Evolutionary conservation across 2,888 invertebrate species (phyloP).

Genomic region (Eilema sororculum): DNA sequence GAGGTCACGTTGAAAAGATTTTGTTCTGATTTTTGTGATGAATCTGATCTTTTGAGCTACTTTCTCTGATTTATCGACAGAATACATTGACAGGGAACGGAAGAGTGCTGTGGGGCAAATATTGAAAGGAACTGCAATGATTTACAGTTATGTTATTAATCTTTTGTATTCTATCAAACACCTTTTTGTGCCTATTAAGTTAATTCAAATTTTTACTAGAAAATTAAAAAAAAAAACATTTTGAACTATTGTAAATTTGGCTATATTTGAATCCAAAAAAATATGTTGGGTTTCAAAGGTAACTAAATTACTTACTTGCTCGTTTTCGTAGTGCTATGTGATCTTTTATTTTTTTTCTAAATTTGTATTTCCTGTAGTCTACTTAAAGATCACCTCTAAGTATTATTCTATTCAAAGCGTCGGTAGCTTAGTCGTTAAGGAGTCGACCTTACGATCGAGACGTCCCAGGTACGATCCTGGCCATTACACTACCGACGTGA

Average conservation of each 20-base stretch:
- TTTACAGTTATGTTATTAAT: not conserved
- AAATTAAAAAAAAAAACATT: not conserved
- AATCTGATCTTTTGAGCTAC: not conserved
- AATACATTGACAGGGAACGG: not conserved
- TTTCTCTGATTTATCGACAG: constrained; percentile 16
- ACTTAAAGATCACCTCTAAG: too few species aligned
- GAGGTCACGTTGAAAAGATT: constrained; percentile 3
- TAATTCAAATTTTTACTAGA: not conserved
- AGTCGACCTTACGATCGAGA: too few species aligned
- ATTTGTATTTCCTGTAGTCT: too few species aligned
- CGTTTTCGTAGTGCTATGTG: not conserved
- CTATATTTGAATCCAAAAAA: too few species aligned
- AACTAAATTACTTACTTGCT: not conserved
- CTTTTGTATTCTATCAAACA: too few species aligned
- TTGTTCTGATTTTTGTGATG: constrained; percentile 5
- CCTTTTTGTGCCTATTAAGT: too few species aligned
- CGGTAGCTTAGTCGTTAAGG: too few species aligned
- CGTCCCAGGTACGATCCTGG: too few species aligned
- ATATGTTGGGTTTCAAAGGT: not conserved
- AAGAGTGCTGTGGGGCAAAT: not conserved
- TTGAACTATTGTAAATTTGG: too few species aligned
- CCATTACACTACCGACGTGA: too few species aligned
- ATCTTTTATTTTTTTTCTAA: too few species aligned
- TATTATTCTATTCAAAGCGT: too few species aligned
- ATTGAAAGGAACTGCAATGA: not conserved